Base-by-base conservation (phyloP, 2,797 vertebrate species). In the Aeoliscus strigatus region DNA sequence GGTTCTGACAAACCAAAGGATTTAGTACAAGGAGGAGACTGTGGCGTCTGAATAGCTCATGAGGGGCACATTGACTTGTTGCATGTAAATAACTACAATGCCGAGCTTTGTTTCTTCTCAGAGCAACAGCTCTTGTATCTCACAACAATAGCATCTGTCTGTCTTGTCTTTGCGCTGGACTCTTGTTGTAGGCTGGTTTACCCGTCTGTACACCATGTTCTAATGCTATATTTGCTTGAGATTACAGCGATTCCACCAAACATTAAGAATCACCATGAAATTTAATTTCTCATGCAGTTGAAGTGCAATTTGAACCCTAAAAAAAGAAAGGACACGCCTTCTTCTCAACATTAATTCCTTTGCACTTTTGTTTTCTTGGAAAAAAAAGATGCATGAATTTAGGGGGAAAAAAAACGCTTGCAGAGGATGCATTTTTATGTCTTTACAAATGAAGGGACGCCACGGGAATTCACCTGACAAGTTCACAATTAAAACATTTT, bases 11-110 rank as follows among this genome's bases (percentile, higher is more conserved):
- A 9, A 60, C 55, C 51, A 6, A 47, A 42, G 39, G 30, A 10
- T 55, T 28, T 11, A n/a, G n/a, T n/a, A 33, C 50, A 49, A 48
- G 28, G 12, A 18, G 30, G 41, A 13, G 37, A 25, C 1, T 7
- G 31, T 8, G 44, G 28, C 16, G 27, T 21, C 27, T 26, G 43
- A 37, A 27, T 24, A 33, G 31, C 14, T 8, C 14, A 10, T 11
- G 38, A 47, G 8, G 9, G 8, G 29, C 15, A 30, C 17, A 12
- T 15, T 21, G 17, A 46, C 16, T n/a, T 9, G 9, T 28, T 24
- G 3, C 40, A 29, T 65, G 71, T 70, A 39, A 71, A 73, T 58
- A 50, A 33, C 45, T 8, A 61, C 66, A 70, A 60, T 44, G 45
- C 49, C n/a, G 14, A 28, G 43, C 56, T 71, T 68, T 76, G 60